A percentile compares a stretch with the other conserved stretches of the same genome.
These are phyloP conservation scores for Ephestia elutella DNA, from an alignment of 1,140 invertebrate species.

Conservation along the genomic window DNA sequence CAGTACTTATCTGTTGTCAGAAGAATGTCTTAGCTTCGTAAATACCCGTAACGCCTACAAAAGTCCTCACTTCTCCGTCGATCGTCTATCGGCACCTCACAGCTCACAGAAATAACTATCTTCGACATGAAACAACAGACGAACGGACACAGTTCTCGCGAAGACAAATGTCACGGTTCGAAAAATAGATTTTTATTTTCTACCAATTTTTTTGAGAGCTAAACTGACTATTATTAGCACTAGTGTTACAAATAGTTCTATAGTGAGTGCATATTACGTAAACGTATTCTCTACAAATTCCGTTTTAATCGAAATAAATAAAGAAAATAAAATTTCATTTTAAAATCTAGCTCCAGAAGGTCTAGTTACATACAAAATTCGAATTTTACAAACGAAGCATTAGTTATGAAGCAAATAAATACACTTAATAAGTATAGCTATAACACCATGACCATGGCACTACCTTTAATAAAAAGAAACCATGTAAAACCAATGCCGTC, in stretches of 20 bases:
- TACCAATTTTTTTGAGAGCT: neutral
- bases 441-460: no score
- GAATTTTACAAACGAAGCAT: no score
- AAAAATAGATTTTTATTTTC: slow-evolving; percentile 2
- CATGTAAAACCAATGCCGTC: no score
- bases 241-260: neutral
- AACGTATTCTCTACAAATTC: no score
- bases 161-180: slow-evolving; percentile 28
- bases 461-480: no score
- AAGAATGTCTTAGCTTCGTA: neutral
- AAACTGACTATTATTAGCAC: neutral
- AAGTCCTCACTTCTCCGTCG: slow-evolving; percentile 26
- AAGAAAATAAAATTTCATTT: no score
- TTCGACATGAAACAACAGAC: slow-evolving; percentile 29
- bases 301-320: no score
- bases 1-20: neutral
- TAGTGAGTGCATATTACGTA: neutral
- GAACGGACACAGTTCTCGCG: slow-evolving; percentile 31
- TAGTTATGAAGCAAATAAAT: no score
- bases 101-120: slow-evolving; percentile 39
- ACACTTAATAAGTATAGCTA: no score
- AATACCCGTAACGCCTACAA: slow-evolving; percentile 20
- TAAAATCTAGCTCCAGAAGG: no score
- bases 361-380: no score
- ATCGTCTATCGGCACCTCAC: slow-evolving; percentile 39